Percentiles rank a stretch among this genome's conserved stretches.
Conservation (phyloP, 2,888 invertebrate species). For the Diogma glabrata region DNA sequence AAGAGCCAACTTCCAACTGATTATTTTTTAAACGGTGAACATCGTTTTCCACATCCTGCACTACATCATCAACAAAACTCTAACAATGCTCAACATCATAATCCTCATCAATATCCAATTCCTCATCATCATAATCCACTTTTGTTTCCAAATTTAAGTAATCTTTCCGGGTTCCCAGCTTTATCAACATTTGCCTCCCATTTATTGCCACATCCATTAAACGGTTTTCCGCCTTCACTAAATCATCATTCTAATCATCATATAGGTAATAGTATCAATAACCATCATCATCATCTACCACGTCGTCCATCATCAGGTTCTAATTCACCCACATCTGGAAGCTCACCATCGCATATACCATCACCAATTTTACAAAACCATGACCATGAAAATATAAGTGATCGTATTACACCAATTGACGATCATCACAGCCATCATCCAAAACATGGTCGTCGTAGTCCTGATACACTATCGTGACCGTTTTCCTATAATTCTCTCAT, state of each 20-base stretch:
- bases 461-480: conserved; percentile 10
- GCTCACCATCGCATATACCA: conserved; percentile 32
- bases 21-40: conserved; percentile 20
- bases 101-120: conserved; percentile 23
- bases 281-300: conserved; percentile 16
- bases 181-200: conserved; percentile 34
- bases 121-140: conserved; percentile 45
- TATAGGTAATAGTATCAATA: not conserved
- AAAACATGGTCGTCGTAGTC: not conserved
- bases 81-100: no score
- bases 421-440: not conserved
- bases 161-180: conserved; percentile 43
- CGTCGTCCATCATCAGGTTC: conserved; percentile 40
- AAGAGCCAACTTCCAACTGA: conserved; percentile 33
- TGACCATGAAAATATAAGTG: conserved; percentile 14
- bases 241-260: conserved; percentile 8
- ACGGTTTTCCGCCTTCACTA: conserved; percentile 25
- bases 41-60: conserved; percentile 10
- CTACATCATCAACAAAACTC: conserved; percentile 2
- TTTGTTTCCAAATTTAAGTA: conserved; percentile 46
- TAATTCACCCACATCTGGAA: conserved; percentile 40
- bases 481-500: conserved; percentile 10
- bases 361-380: conserved; percentile 20
- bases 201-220: conserved; percentile 35
- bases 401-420: conserved; percentile 13